Percentiles rank a stretch among this genome's conserved stretches.
Evolutionary conservation across 2,113 vertebrate genomes (phyloP).

Genomic region (Cochlearius cochlearius): DNA sequence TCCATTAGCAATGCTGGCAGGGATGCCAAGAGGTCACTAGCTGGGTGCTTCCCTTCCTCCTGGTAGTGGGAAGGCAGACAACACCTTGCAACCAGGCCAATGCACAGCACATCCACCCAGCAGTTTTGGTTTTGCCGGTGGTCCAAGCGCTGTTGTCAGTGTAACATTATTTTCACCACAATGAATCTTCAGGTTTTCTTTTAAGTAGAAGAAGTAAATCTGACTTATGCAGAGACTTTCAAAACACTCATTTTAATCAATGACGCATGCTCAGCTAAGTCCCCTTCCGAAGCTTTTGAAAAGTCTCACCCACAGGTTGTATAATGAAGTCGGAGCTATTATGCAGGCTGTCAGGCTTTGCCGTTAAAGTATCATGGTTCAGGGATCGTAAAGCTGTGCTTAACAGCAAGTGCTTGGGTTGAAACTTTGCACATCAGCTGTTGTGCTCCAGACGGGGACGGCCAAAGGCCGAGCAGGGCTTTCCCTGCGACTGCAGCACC

Average conservation of each 20-base stretch:
- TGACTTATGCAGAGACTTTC: not conserved
- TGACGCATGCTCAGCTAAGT: fast-evolving
- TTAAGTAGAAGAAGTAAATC: not conserved
- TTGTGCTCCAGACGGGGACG: not conserved
- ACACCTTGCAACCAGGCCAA: not conserved
- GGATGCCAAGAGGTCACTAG: not conserved
- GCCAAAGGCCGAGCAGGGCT: not conserved
- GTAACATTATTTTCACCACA: not conserved
- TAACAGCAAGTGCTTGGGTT: not conserved
- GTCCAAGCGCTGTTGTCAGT: not conserved
- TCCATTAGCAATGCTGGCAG: not conserved
- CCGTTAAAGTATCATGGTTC: not conserved
- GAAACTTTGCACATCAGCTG: not conserved
- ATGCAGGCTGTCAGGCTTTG: not conserved
- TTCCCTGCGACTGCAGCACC: not conserved
- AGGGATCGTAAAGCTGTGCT: not conserved
- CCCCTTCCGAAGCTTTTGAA: not conserved
- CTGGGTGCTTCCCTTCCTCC: not conserved
- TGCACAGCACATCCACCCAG: not conserved
- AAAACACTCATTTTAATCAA: not conserved
- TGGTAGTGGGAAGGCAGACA: not conserved
- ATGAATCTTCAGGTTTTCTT: not conserved
- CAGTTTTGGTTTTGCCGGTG: not conserved
- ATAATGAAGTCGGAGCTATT: not conserved
- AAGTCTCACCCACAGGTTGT: not conserved